These are phyloP conservation scores for Anodontia alba DNA, from an alignment of 2,888 invertebrate species.

Conservation along the genomic window DNA sequence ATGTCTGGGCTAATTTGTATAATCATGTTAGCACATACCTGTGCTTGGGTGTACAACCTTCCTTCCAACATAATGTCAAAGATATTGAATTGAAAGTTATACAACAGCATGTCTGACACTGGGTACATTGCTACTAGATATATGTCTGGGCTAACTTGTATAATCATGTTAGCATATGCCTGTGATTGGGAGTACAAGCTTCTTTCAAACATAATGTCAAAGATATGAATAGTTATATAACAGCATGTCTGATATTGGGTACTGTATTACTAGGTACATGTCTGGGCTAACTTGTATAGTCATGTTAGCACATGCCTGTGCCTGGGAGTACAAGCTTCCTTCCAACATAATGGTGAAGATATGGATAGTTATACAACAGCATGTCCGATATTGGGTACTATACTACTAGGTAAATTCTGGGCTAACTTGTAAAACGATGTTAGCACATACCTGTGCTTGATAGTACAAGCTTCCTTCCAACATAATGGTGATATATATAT, in stretches of 20 bases:
- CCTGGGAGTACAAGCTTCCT: not conserved
- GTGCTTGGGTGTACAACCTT: not conserved
- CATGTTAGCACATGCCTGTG: constrained; percentile 2
- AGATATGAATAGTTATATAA: not conserved
- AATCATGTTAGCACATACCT: not conserved
- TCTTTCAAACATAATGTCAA: no score
- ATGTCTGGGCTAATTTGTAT: not conserved
- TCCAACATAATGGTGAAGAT: no score
- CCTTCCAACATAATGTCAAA: no score
- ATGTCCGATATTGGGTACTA: not conserved
- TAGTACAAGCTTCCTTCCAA: not conserved
- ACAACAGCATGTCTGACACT: not conserved
- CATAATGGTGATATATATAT: not conserved
- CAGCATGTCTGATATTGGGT: not conserved
- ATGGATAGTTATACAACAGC: no score
- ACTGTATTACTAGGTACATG: not conserved
- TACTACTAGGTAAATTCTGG: not conserved
- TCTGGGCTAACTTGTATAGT: not conserved
- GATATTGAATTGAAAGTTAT: no score
- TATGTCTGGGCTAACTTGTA: not conserved
- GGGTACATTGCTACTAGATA: not conserved
- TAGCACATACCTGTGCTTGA: not conserved
- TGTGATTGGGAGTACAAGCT: not conserved
- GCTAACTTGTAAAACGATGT: not conserved
- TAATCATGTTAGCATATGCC: not conserved